phyloP scores from a whole-genome alignment of 2,113 vertebrate species.

The Genyomyrus donnyi region DNA sequence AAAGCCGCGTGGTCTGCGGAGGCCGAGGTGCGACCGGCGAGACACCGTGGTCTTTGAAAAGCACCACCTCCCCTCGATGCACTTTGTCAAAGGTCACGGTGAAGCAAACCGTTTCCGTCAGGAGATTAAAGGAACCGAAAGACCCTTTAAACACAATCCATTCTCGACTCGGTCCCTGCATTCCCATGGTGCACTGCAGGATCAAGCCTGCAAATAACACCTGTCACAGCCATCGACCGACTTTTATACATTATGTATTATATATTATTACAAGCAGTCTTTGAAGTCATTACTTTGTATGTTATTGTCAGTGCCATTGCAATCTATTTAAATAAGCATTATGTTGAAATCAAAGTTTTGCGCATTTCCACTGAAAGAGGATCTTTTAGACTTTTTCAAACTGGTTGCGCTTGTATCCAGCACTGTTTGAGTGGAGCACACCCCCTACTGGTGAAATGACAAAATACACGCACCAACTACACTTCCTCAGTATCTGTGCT shows the following conservation, averaged over 20 bases:
- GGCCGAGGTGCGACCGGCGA: constrained; percentile 47
- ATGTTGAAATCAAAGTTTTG: background rate
- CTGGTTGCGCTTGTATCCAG: background rate
- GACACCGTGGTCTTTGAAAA: background rate
- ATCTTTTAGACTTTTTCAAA: background rate
- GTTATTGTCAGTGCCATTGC: background rate
- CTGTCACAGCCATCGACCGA: background rate
- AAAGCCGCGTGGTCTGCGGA: constrained; percentile 53
- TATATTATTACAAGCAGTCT: background rate
- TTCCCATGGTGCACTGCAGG: background rate
- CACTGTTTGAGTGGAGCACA: background rate
- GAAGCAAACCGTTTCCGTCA: background rate
- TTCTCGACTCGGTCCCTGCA: background rate
- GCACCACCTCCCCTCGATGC: background rate
- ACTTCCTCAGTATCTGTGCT: background rate
- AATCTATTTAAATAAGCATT: background rate
- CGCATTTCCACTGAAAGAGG: background rate
- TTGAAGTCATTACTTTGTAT: background rate
- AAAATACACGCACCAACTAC: background rate
- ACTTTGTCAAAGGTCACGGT: background rate
- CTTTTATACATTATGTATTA: background rate
- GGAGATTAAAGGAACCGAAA: background rate
- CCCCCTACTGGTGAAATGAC: constrained; percentile 11
- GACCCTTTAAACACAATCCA: background rate
- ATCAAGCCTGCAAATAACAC: background rate